Base-by-base conservation (phyloP, 2,113 vertebrate species). In the Tonatia bakeri region DNA sequence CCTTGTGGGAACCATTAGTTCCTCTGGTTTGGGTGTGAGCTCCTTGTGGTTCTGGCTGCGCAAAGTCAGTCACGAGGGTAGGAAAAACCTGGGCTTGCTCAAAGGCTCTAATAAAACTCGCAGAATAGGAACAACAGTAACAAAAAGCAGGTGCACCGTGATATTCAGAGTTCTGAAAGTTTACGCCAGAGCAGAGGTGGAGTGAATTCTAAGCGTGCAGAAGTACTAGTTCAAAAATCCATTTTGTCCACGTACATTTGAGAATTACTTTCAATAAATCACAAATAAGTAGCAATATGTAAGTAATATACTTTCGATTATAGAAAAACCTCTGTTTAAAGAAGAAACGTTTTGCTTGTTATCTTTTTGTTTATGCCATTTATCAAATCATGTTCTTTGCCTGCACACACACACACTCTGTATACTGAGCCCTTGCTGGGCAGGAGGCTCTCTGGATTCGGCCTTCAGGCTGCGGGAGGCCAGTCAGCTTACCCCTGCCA, bases 191-290 rank as follows among this genome's bases (percentile, higher is more conserved):
- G n/a, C 65, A 81, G 56, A 89, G 56, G 31, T 77, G 72, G 67
- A 70, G 13, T 64, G 70, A 77, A 72, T 90, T 65, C 67, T 90
- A 89, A 82, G 38, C 79, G n/a, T 56, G 15, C 12, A 47, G 31
- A 93, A 80, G 36, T 47, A 36, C 61, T 64, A 43, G 45, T 65
- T 90, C 43, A 87, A 3, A 73, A 96, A 84, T 50, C n/a, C 47
- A 79, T 76, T 93, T 94, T 70, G 20, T 90, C 36, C 5, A 6
- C 15, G 61, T 31, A 31, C 26, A 31, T 15, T 64, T 64, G 61
- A 64, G 61, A 31, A 14, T 75, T 16, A n/a, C 91, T 88, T 67
- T 69, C 33, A 85, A 4, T 67, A 67, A 72, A 69, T 45, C 45
- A 54, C 54, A 90, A 54, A 69, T 85, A 77, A 52, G 31, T 69